Evolutionary conservation across 2,888 invertebrate species (phyloP).

Genomic region (Tetropium fuscum): DNA sequence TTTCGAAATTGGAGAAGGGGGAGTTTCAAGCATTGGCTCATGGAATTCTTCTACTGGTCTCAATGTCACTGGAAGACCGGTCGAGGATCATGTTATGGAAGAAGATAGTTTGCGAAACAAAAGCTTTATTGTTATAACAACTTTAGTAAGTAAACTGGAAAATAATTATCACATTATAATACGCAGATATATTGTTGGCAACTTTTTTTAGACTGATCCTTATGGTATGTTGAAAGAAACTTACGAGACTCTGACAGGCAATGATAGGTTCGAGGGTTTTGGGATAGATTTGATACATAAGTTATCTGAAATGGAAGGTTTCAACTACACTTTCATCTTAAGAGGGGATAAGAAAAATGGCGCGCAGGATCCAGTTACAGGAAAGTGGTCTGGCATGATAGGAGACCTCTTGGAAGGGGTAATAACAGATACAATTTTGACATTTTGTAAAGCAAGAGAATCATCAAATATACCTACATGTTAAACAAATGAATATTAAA

Average conservation of each 20-base stretch:
- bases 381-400: constrained; percentile 82
- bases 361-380: constrained; percentile 61
- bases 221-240: constrained; percentile 72
- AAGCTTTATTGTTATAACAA: constrained; percentile 78
- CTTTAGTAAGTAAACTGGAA: constrained; percentile 76
- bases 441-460: too few relatives aligned
- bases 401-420: constrained; percentile 66
- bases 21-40: constrained; percentile 58
- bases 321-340: constrained; percentile 78
- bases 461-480: too few relatives aligned
- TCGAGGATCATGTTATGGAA: constrained; percentile 65
- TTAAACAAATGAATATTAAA: too few relatives aligned
- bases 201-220: constrained; percentile 70
- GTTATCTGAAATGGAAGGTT: constrained; percentile 80
- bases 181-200: too few relatives aligned
- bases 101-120: constrained; percentile 77
- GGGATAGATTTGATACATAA: constrained; percentile 88
- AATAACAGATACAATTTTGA: too few relatives aligned
- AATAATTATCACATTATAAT: too few relatives aligned
- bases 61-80: constrained; percentile 61
- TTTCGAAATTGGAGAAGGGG: constrained; percentile 62
- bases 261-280: constrained; percentile 87
- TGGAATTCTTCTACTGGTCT: constrained; percentile 63
- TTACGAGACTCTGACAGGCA: constrained; percentile 72
- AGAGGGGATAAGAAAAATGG: constrained; percentile 61